Conservation (phyloP, 2,888 invertebrate species). For the Coelinius sp. region DNA sequence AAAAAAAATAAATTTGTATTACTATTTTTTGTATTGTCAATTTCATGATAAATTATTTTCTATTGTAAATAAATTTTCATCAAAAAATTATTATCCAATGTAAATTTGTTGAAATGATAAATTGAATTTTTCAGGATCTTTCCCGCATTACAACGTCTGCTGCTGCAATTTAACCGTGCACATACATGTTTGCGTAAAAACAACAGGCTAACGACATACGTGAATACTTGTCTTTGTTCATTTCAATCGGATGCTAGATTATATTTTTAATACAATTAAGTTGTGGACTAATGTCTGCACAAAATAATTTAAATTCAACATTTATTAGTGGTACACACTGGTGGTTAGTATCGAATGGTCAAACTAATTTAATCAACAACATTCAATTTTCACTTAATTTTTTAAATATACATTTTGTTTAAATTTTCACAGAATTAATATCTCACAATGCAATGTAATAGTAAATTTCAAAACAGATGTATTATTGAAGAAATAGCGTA, state of each 20-base stretch:
- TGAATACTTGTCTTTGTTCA: neutral
- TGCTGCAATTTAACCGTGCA: constrained; percentile 21
- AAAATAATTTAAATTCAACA: neutral
- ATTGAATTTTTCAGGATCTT: neutral
- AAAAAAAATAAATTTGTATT: neutral
- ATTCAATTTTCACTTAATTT: no score
- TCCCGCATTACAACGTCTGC: neutral
- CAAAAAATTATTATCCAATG: neutral
- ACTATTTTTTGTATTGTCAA: neutral
- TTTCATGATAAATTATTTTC: neutral
- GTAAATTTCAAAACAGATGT: constrained; percentile 21
- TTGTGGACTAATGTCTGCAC: neutral
- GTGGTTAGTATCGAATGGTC: neutral
- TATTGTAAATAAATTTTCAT: neutral
- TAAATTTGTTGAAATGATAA: neutral
- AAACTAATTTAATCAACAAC: no score
- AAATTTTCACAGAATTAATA: no score
- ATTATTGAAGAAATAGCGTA: constrained; percentile 1
- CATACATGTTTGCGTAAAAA: constrained; percentile 8
- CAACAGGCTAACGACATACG: neutral
- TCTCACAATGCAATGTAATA: neutral
- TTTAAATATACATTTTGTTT: no score
- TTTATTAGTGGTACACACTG: constrained; percentile 1
- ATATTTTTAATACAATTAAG: neutral
- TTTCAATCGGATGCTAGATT: neutral